These are phyloP conservation scores for Polydrusus tereticollis DNA, from an alignment of 2,888 invertebrate species.

Conservation along the genomic window DNA sequence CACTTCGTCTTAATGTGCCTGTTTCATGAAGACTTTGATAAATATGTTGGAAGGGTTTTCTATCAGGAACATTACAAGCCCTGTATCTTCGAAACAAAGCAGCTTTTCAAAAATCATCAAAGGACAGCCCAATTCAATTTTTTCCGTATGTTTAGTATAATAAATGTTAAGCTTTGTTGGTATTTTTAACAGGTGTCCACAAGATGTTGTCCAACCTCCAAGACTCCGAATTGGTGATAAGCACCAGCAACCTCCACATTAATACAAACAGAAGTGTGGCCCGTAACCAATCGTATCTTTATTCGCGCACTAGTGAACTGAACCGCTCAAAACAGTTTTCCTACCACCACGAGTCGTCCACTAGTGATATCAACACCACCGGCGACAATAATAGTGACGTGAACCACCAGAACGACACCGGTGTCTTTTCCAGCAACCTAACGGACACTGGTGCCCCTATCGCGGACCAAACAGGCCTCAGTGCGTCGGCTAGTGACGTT, in stretches of 20 bases:
- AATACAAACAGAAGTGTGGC: constrained; percentile 43
- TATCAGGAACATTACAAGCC: too few species aligned
- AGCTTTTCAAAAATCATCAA: too few species aligned
- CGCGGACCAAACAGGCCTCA: not conserved
- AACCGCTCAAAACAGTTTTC: constrained; percentile 8
- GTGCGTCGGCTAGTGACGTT: constrained; percentile 19
- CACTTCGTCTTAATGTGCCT: too few species aligned
- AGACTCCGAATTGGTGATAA: constrained; percentile 64
- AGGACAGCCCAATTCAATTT: too few species aligned
- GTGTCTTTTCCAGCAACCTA: not conserved
- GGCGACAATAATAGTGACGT: constrained; percentile 1
- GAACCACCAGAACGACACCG: not conserved
- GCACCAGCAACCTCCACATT: constrained; percentile 57
- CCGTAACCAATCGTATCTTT: constrained; percentile 58
- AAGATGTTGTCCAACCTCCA: constrained; percentile 71
- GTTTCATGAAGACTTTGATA: too few species aligned
- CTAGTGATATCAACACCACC: not conserved
- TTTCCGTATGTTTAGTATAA: not conserved
- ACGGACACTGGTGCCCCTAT: not conserved
- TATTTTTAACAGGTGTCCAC: constrained; percentile 65
- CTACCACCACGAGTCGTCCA: not conserved
- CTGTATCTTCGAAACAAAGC: too few species aligned
- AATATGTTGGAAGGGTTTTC: too few species aligned
- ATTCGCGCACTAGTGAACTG: constrained; percentile 39
- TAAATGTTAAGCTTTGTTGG: not conserved